A percentile compares a stretch with the other conserved stretches of the same genome.
phyloP scores from a whole-genome alignment of 2,888 invertebrate species.

The Athetis lepigone region DNA sequence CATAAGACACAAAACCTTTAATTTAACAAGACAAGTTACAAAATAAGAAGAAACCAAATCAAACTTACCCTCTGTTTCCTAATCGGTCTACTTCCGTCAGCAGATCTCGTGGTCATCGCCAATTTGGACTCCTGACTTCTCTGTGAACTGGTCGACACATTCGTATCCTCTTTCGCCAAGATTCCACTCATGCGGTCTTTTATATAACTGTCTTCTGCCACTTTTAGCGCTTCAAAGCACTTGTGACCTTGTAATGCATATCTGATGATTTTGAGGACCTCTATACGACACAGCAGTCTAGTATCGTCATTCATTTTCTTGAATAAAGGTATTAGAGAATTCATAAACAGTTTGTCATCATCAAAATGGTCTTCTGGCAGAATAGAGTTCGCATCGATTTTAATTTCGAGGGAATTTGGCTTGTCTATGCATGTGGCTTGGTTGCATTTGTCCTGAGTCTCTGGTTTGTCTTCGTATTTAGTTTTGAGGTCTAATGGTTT shows the following conservation, averaged over 20 bases:
- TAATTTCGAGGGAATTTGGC: conserved; percentile 79
- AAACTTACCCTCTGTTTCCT: conserved; percentile 81
- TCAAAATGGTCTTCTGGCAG: conserved; percentile 86
- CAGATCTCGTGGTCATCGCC: conserved; percentile 85
- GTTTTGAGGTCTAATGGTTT: conserved; percentile 82
- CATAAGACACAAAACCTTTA: too few relatives aligned
- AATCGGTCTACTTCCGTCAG: conserved; percentile 83
- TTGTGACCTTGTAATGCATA: conserved; percentile 83
- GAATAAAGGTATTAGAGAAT: conserved; percentile 83
- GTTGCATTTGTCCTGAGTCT: conserved; percentile 78
- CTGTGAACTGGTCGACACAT: conserved; percentile 54
- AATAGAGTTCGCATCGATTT: conserved; percentile 84
- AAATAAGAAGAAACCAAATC: not conserved
- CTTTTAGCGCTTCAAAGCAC: conserved; percentile 79
- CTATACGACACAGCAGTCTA: conserved; percentile 81
- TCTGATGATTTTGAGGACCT: conserved; percentile 84
- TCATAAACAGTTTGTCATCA: conserved; percentile 86
- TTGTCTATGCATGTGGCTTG: conserved; percentile 74
- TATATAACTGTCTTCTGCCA: conserved; percentile 79
- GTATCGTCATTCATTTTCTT: conserved; percentile 88
- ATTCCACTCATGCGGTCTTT: conserved; percentile 74
- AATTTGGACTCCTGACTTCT: conserved; percentile 73
- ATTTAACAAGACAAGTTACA: too few relatives aligned
- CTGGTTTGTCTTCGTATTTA: conserved; percentile 76
- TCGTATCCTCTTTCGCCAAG: conserved; percentile 74